Conservation (phyloP, 2,113 vertebrate genomes). For the Peromyscus californicus region DNA sequence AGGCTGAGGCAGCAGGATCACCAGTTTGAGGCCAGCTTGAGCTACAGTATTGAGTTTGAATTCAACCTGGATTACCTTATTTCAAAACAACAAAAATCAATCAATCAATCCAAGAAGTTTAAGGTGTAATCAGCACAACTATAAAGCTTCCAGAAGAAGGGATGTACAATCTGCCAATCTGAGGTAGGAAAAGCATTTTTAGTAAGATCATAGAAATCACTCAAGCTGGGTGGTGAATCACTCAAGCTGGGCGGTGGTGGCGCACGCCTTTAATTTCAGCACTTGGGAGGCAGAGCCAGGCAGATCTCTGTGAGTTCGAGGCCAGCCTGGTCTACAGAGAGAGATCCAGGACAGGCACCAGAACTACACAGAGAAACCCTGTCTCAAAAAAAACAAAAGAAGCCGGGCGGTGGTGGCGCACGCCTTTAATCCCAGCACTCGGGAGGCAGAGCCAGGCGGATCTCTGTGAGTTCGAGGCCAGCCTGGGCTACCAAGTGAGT, state of each 20-base stretch:
- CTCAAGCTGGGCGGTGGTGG: background rate
- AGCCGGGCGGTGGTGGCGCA: too few relatives aligned
- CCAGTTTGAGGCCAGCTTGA: background rate
- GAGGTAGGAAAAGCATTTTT: background rate
- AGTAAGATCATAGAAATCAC: slow-evolving; percentile 1
- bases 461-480: too few relatives aligned
- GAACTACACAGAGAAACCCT: too few relatives aligned
- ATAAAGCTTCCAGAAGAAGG: background rate
- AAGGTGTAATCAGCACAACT: background rate
- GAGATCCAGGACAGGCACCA: too few relatives aligned
- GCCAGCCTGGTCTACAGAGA: too few relatives aligned
- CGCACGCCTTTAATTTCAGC: too few relatives aligned
- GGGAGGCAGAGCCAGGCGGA: too few relatives aligned
- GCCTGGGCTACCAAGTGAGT: too few relatives aligned
- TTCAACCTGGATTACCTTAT: background rate
- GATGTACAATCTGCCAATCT: background rate
- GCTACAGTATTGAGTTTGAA: background rate
- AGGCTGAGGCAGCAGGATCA: background rate
- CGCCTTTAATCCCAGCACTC: too few relatives aligned
- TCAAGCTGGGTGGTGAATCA: background rate
- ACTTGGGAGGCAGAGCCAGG: too few relatives aligned
- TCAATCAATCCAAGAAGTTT: background rate
- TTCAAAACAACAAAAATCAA: background rate
- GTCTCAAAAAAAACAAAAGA: too few relatives aligned
- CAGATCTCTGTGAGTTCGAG: too few relatives aligned